Conservation (phyloP, 2,888 invertebrate genomes). For the Coecobrya sp. region DNA sequence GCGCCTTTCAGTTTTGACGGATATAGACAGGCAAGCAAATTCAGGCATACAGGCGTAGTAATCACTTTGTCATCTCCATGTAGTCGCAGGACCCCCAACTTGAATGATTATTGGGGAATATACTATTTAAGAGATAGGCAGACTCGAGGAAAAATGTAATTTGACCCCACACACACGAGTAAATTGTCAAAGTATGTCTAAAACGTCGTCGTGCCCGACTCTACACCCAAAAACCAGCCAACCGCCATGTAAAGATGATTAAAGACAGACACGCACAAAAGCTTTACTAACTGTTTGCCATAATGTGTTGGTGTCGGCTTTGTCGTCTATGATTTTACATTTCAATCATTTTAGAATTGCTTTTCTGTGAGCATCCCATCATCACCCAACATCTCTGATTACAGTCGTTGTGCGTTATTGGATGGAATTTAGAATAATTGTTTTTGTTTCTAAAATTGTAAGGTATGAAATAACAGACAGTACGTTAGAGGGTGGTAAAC, state of each 20-base stretch:
- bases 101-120: not conserved
- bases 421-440: not conserved
- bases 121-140: not conserved
- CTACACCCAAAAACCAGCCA: not conserved
- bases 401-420: not conserved
- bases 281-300: not conserved
- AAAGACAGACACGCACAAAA: conserved; percentile 2
- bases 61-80: not conserved
- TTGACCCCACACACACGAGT: conserved; percentile 60
- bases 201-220: not conserved
- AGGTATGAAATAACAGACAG: too few species aligned
- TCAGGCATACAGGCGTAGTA: not conserved
- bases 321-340: not conserved
- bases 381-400: conserved; percentile 18
- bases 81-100: not conserved
- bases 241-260: conserved; percentile 20
- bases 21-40: not conserved
- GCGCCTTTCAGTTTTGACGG: conserved; percentile 24
- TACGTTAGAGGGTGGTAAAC: too few species aligned
- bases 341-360: conserved; percentile 16
- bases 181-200: conserved; percentile 51
- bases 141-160: conserved; percentile 20
- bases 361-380: not conserved
- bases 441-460: too few species aligned
- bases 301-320: not conserved